phyloP scores from a whole-genome alignment of 2,797 vertebrate species.

The Xiphorhynchus erythropygius region DNA sequence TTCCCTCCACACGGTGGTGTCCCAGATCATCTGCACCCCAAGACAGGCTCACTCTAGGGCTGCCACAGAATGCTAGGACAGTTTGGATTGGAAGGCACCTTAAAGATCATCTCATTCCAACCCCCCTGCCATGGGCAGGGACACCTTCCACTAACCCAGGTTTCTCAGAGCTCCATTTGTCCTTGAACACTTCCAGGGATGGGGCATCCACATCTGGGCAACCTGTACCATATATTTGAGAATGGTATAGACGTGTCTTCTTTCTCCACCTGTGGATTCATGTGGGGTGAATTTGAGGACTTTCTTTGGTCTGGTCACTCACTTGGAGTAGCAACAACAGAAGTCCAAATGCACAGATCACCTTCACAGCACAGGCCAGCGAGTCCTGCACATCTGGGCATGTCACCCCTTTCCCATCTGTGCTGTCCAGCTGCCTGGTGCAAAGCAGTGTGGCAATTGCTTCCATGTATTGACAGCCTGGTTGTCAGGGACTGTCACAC shows the following conservation, averaged over 20 bases:
- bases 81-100: neutral
- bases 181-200: neutral
- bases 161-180: neutral
- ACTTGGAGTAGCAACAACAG: neutral
- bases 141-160: neutral
- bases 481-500: neutral
- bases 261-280: neutral
- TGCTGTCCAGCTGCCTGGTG: neutral
- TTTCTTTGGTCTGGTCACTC: neutral
- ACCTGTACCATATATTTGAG: neutral
- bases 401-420: neutral
- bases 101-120: neutral
- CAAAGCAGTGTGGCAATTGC: neutral
- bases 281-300: neutral
- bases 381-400: neutral
- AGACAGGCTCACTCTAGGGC: neutral
- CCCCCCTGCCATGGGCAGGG: neutral
- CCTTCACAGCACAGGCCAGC: neutral
- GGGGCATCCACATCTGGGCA: neutral
- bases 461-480: accelerated
- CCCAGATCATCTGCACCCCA: neutral
- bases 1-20: neutral
- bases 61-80: neutral
- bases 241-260: neutral
- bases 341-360: neutral